Conservation (phyloP, 2,797 vertebrate species). For the Sebastes matsubarae region DNA sequence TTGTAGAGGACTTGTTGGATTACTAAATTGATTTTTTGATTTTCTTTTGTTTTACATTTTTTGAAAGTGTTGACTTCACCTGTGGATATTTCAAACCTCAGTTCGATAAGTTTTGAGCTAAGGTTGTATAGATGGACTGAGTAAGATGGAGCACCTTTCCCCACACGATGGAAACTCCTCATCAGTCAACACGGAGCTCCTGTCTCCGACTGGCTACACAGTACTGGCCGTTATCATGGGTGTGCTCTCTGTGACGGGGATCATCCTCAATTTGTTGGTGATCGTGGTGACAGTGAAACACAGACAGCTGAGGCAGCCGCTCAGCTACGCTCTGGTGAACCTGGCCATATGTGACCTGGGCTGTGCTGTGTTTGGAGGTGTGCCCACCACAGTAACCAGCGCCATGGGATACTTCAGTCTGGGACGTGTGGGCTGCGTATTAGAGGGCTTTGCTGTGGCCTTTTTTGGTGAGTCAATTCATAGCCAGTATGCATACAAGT, state of each 20-base stretch:
- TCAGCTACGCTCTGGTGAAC: slow-evolving; percentile 89
- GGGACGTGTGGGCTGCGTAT: slow-evolving; percentile 84
- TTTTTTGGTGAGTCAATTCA: slow-evolving; percentile 86
- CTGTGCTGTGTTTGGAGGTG: slow-evolving; percentile 84
- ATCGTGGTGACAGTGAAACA: slow-evolving; percentile 85
- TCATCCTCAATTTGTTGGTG: slow-evolving; percentile 83
- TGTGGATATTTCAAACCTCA: background rate
- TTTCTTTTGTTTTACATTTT: background rate
- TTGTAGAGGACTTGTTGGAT: background rate
- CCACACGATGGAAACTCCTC: slow-evolving; percentile 43
- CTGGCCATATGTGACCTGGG: slow-evolving; percentile 88
- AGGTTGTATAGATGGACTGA: background rate
- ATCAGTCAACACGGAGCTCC: slow-evolving; percentile 28
- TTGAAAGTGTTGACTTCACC: no score
- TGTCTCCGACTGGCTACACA: slow-evolving; percentile 67
- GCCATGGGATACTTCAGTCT: slow-evolving; percentile 88
- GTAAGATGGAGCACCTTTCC: slow-evolving; percentile 34
- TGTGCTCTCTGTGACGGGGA: slow-evolving; percentile 63
- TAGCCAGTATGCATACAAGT: background rate
- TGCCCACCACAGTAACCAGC: slow-evolving; percentile 83
- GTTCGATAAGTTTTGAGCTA: background rate
- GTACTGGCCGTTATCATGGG: slow-evolving; percentile 71
- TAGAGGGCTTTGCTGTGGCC: slow-evolving; percentile 89
- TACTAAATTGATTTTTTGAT: background rate
- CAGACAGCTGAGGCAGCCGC: slow-evolving; percentile 85